Evolutionary conservation across 2,113 vertebrate genomes (phyloP).

Genomic region (Clarias gariepinus): DNA sequence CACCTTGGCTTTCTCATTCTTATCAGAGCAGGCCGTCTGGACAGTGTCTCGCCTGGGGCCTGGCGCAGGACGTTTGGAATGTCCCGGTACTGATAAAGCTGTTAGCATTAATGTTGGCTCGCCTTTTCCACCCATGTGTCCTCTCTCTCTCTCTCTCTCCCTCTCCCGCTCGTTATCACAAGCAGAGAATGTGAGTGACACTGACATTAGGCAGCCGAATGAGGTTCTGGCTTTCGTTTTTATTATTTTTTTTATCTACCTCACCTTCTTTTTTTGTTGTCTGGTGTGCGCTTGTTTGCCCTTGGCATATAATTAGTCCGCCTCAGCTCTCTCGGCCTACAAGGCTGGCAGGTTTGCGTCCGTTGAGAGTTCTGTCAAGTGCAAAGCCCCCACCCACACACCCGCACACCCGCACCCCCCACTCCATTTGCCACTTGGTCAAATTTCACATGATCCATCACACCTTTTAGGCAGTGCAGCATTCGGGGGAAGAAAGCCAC

Average conservation of each 20-base stretch:
- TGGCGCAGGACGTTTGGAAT: conserved; percentile 43
- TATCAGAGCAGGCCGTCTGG: conserved; percentile 56
- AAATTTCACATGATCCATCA: conserved; percentile 32
- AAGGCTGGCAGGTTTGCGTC: conserved; percentile 57
- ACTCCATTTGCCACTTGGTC: conserved; percentile 19
- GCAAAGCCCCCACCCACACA: conserved; percentile 23
- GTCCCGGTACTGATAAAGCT: conserved; percentile 54
- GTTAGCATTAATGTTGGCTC: conserved; percentile 50
- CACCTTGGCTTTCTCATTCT: conserved; percentile 58
- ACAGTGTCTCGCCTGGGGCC: conserved; percentile 52
- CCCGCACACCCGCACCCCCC: background rate
- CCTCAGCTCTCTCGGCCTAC: conserved; percentile 63
- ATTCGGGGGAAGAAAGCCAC: background rate
- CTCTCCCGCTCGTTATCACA: conserved; percentile 20
- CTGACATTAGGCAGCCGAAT: conserved; percentile 65
- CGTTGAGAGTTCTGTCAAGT: conserved; percentile 55
- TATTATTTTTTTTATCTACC: conserved; percentile 24
- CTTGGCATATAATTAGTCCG: conserved; percentile 76
- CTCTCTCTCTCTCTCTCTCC: background rate
- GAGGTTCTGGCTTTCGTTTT: conserved; percentile 46
- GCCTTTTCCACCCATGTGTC: conserved; percentile 52
- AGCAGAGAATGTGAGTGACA: conserved; percentile 55
- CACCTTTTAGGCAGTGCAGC: background rate
- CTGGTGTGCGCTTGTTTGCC: conserved; percentile 44
- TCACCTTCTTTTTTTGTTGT: conserved; percentile 55